These are phyloP conservation scores for Seriola quinqueradiata DNA, from an alignment of 2,113 vertebrate species.

Conservation along the genomic window DNA sequence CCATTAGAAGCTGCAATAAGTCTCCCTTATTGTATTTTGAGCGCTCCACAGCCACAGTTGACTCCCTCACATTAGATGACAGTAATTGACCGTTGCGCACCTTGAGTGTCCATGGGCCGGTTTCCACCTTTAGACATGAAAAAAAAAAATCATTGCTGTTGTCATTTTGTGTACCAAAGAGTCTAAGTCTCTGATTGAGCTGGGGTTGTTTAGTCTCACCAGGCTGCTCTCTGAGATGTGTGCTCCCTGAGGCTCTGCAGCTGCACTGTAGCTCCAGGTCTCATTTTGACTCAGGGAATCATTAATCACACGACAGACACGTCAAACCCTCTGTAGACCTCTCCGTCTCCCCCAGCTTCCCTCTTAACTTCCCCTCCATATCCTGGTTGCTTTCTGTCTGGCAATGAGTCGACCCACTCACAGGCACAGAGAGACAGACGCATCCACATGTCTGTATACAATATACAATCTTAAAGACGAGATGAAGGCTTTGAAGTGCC, in stretches of 20 bases:
- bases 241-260: conserved; percentile 15
- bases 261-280: conserved; percentile 10
- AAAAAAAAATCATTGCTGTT: conserved; percentile 6
- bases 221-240: conserved; percentile 11
- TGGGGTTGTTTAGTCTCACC: conserved; percentile 29
- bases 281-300: conserved; percentile 47
- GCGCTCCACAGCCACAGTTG: not conserved
- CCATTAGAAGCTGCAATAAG: not conserved
- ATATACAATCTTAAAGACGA: not conserved
- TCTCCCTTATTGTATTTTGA: not conserved
- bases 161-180: conserved; percentile 21
- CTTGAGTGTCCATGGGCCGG: not conserved
- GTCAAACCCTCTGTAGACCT: conserved; percentile 30
- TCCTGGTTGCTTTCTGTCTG: conserved; percentile 18
- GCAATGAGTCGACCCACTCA: not conserved
- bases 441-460: not conserved
- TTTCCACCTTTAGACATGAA: conserved; percentile 20
- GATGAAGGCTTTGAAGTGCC: not conserved
- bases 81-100: conserved; percentile 13
- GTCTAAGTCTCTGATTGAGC: conserved; percentile 32
- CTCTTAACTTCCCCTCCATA: not conserved
- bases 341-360: not conserved
- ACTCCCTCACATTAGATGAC: conserved; percentile 12
- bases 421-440: not conserved
- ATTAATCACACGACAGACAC: conserved; percentile 53